Percentiles rank a stretch among this genome's conserved stretches.
Evolutionary conservation across 2,797 vertebrate genomes (phyloP).

Genomic region (Notamacropus eugenii): DNA sequence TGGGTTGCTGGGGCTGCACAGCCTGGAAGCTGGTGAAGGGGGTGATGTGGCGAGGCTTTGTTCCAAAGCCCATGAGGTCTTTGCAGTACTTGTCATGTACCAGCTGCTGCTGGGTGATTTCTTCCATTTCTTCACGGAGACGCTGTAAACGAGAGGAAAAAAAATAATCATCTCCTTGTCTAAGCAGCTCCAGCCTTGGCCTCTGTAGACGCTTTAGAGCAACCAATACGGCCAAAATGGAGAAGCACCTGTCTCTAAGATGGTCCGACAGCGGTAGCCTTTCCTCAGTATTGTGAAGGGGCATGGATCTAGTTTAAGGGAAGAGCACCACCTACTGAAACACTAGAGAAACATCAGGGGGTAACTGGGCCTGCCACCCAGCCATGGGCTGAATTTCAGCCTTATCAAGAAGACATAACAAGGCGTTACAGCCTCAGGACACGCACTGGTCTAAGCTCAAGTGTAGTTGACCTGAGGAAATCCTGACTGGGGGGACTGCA

Average conservation of each 20-base stretch:
- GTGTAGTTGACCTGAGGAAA: too few relatives aligned
- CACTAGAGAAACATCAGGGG: not conserved
- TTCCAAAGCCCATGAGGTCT: slow-evolving; percentile 96
- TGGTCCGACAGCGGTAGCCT: not conserved
- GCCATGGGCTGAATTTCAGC: not conserved
- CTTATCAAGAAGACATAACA: not conserved
- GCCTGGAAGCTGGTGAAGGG: slow-evolving; percentile 98
- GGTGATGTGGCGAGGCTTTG: slow-evolving; percentile 97
- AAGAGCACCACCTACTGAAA: slow-evolving; percentile 46
- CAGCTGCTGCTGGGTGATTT: slow-evolving; percentile 98
- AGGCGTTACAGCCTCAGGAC: too few relatives aligned
- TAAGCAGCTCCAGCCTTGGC: not conserved
- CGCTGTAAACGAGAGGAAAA: slow-evolving; percentile 84
- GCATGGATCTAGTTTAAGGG: not conserved
- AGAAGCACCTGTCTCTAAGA: not conserved
- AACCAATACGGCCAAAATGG: not conserved
- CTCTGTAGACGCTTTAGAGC: not conserved
- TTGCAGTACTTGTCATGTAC: slow-evolving; percentile 99
- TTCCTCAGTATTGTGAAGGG: not conserved
- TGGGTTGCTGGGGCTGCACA: slow-evolving; percentile 96
- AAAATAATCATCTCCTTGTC: not conserved
- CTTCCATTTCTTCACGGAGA: slow-evolving; percentile 99
- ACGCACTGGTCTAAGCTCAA: not conserved
- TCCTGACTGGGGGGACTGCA: not conserved
- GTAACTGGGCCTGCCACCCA: not conserved